Conservation (phyloP, 2,797 vertebrate genomes). For the Acridotheres tristis region DNA sequence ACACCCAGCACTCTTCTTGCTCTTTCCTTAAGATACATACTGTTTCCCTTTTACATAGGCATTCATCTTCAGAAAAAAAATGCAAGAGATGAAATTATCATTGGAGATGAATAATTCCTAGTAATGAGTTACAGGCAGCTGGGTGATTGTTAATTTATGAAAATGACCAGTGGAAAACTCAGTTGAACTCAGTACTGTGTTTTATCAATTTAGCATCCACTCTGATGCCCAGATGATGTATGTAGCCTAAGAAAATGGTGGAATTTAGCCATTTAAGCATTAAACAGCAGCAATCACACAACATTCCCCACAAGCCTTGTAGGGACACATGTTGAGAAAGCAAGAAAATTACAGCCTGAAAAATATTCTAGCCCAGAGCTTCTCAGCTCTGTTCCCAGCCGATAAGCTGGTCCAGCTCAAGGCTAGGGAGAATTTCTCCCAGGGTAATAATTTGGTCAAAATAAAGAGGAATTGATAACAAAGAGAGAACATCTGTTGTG, state of each 20-base stretch:
- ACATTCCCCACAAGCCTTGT: not conserved
- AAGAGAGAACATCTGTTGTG: too few relatives aligned
- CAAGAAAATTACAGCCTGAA: too few relatives aligned
- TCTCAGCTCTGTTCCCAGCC: too few relatives aligned
- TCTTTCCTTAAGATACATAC: not conserved
- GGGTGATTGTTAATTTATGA: not conserved
- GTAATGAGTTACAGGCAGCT: not conserved
- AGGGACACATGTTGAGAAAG: too few relatives aligned
- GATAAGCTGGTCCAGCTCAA: too few relatives aligned
- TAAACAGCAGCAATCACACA: not conserved
- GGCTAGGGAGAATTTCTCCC: too few relatives aligned
- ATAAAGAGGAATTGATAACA: too few relatives aligned
- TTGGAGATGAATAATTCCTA: not conserved
- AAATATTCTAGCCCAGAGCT: too few relatives aligned
- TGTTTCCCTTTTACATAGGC: not conserved
- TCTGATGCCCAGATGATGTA: not conserved
- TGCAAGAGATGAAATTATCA: not conserved
- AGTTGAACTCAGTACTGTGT: not conserved
- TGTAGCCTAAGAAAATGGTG: not conserved
- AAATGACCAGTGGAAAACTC: not conserved
- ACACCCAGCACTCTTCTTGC: not conserved
- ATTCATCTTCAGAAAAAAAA: not conserved
- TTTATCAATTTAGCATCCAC: not conserved
- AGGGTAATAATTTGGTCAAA: too few relatives aligned
- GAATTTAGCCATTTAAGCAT: not conserved